Evolutionary conservation across 2,113 vertebrate genomes (phyloP).

Genomic region (Lutjanus erythropterus): DNA sequence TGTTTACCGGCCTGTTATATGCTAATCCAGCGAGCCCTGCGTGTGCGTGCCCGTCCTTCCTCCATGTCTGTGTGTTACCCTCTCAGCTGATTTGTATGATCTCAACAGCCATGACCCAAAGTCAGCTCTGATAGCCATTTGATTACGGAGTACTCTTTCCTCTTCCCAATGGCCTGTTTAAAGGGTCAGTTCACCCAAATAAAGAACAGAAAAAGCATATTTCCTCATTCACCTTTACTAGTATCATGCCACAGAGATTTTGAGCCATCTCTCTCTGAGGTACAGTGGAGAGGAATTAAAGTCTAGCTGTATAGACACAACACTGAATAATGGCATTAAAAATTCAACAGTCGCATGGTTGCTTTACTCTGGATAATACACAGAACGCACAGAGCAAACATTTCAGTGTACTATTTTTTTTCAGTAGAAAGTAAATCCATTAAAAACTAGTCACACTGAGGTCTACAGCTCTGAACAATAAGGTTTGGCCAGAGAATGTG

Average conservation of each 20-base stretch:
- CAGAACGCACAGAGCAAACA: not conserved
- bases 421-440: not conserved
- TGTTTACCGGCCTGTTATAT: constrained; percentile 77
- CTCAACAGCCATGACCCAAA: constrained; percentile 16
- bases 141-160: not conserved
- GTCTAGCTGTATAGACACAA: not conserved
- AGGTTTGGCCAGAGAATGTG: not conserved
- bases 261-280: not conserved
- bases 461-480: no score
- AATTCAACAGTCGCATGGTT: not conserved
- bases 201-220: not conserved
- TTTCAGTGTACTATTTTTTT: not conserved
- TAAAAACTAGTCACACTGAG: not conserved
- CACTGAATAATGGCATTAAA: not conserved
- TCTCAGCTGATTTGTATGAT: constrained; percentile 44
- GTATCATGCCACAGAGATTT: not conserved
- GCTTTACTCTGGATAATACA: not conserved
- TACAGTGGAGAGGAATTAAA: not conserved
- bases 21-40: constrained; percentile 63
- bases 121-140: constrained; percentile 23
- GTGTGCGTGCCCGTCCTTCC: constrained; percentile 42
- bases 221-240: not conserved
- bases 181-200: constrained; percentile 1
- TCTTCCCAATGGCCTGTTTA: constrained; percentile 2
- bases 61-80: constrained; percentile 42